Conservation (phyloP, 2,797 vertebrate species). For the Poliocrania exsul region DNA sequence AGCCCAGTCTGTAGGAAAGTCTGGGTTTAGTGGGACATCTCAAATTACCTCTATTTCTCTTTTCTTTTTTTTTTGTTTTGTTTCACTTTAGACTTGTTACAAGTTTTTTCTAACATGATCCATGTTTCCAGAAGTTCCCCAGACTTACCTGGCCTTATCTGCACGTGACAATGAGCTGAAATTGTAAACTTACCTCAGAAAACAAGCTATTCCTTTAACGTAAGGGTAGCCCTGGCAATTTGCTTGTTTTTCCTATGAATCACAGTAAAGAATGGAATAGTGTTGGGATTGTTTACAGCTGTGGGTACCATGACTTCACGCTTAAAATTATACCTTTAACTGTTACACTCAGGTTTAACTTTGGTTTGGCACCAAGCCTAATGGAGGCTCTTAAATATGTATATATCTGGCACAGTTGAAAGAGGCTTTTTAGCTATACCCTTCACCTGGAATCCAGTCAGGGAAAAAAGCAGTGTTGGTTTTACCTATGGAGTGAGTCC, state of each 20-base stretch:
- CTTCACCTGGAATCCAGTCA: slow-evolving; percentile 25
- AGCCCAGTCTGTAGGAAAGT: not conserved
- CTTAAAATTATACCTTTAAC: slow-evolving; percentile 46
- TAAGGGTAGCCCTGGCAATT: not conserved
- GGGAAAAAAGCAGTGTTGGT: not conserved
- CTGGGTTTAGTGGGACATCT: not conserved
- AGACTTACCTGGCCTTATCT: not conserved
- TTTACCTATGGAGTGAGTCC: not conserved
- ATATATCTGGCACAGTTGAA: slow-evolving; percentile 23
- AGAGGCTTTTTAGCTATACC: slow-evolving; percentile 31
- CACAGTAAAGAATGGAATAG: slow-evolving; percentile 35
- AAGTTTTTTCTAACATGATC: not conserved
- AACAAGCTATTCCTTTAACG: not conserved
- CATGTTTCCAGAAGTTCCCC: not conserved
- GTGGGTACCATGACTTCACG: slow-evolving; percentile 17
- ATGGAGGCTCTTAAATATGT: slow-evolving; percentile 43
- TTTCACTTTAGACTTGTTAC: not conserved
- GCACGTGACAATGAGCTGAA: not conserved
- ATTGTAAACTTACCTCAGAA: not conserved
- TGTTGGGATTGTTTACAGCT: slow-evolving; percentile 48
- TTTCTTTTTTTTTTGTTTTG: not conserved
- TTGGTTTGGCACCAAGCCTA: slow-evolving; percentile 51
- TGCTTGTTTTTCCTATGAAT: slow-evolving; percentile 47
- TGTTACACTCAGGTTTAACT: slow-evolving; percentile 44
- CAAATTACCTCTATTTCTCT: not conserved